Evolutionary conservation across 1,140 invertebrate species (phyloP), one percentile per base, ranked within the genome.

Genomic region (Notospermus geniculatus): DNA sequence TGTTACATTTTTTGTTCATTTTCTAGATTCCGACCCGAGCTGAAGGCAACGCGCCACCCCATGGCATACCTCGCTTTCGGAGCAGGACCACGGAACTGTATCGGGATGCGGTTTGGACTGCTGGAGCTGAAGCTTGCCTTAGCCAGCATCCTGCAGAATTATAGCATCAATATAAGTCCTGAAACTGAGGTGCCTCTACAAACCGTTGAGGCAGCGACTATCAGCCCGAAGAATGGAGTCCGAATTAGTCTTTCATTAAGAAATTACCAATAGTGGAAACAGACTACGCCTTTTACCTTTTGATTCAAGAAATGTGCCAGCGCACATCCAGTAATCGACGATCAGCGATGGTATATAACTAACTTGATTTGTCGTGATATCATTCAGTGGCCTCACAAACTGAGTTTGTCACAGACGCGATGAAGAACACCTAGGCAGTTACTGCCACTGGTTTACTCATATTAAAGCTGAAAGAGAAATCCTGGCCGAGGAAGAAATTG

Each of bases 81-180:
- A 2, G 73, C 73, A 22, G 80, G 80, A 17, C 79, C 78, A 0
- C 69, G 79, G 50, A 78, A 72, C 55, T 82, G 80, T 61, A 75
- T 82, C 39, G 80, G 79, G 0, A 72, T 75, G 63, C 69, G 76
- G 46, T 78, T 80, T 53, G 78, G 77, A 25, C 63, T 78, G 23
- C 25, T 79, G 22, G 77, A 79, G 57, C 66, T 73, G 1, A 80
- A 79, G 56, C 59, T 75, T 1, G 67, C 76, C 1, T 62, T 78
- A 5, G 65, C 63, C 1, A 67, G 69, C 63, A 62, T 77, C 4
- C 61, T 80, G 2, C 57, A 70, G 29, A 64, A 72, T 22, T 79
- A 71, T 53, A 32, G 52, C 43, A 62, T 77, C 25, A 54, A 59
- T 22, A 39, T 39, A 15, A 30, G 55, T 22, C 46, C 62, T 9